phyloP scores from a whole-genome alignment of 2,797 vertebrate species.

The Eutrigla gurnardus region DNA sequence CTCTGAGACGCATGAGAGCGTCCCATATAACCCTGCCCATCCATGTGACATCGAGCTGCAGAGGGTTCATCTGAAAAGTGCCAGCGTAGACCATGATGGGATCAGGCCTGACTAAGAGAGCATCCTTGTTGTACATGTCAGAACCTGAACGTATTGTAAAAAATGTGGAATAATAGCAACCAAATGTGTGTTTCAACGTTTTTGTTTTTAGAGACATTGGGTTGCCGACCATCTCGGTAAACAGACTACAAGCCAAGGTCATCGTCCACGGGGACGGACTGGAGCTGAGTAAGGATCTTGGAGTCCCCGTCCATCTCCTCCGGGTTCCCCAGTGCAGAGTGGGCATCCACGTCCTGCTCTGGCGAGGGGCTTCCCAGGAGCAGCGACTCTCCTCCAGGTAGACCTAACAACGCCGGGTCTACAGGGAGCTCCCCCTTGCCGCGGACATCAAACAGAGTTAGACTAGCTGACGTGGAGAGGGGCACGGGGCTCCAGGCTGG shows the following conservation, averaged over 20 bases:
- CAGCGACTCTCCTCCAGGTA: constrained; percentile 87
- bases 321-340: constrained; percentile 81
- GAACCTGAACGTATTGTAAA: constrained; percentile 12
- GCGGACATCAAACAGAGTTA: constrained; percentile 87
- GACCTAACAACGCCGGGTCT: constrained; percentile 83
- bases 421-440: constrained; percentile 85
- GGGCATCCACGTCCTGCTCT: constrained; percentile 77
- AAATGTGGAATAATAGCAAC: neutral
- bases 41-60: constrained; percentile 35
- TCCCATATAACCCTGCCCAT: constrained; percentile 8
- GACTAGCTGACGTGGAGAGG: constrained; percentile 78
- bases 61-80: constrained; percentile 40
- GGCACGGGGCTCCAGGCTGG: constrained; percentile 82
- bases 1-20: constrained; percentile 1
- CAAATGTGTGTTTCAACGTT: constrained; percentile 7
- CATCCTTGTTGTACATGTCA: constrained; percentile 5
- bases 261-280: constrained; percentile 92
- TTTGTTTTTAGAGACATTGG: constrained; percentile 28
- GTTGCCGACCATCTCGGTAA: constrained; percentile 4
- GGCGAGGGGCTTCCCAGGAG: constrained; percentile 84
- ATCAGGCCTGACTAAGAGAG: constrained; percentile 13
- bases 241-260: constrained; percentile 82
- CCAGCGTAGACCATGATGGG: constrained; percentile 27
- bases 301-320: constrained; percentile 85
- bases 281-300: constrained; percentile 92